Percentiles rank a stretch among this genome's conserved stretches.
These are phyloP conservation scores for Podilymbus podiceps DNA, from an alignment of 2,113 vertebrate species.

Conservation along the genomic window DNA sequence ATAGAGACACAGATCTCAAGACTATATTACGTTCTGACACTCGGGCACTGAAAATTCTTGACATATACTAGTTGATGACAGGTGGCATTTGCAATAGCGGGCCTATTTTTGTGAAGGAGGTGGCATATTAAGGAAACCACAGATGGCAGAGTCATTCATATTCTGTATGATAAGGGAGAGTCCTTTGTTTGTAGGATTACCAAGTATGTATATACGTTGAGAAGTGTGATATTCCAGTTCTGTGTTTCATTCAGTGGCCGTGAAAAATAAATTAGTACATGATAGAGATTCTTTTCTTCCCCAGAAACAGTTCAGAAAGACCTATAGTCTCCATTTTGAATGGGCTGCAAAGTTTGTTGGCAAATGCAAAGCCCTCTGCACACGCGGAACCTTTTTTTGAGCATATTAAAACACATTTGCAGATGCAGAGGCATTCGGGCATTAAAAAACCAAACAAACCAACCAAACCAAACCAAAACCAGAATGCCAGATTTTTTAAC, in stretches of 20 bases:
- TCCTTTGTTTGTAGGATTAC: background rate
- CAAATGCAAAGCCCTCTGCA: background rate
- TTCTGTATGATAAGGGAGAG: constrained; percentile 10
- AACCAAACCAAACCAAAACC: too few species aligned
- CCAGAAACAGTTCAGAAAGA: background rate
- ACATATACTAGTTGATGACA: background rate
- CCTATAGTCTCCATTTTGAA: background rate
- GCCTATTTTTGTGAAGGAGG: constrained; percentile 1
- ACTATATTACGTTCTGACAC: background rate
- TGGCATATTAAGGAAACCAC: constrained; percentile 53
- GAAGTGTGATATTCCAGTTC: background rate
- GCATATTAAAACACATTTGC: background rate
- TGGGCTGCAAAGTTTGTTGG: background rate
- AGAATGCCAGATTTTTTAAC: background rate
- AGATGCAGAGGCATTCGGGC: background rate
- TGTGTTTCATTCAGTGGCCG: background rate
- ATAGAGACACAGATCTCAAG: background rate
- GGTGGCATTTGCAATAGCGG: constrained; percentile 18
- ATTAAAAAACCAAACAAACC: background rate
- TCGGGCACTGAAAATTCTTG: background rate
- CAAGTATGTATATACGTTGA: background rate
- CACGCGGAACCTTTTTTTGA: background rate
- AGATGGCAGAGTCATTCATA: constrained; percentile 56
- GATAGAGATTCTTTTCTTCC: background rate
- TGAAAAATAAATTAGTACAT: constrained; percentile 21